phyloP scores from a whole-genome alignment of 2,113 vertebrate species.

The Burhinus bistriatus region DNA sequence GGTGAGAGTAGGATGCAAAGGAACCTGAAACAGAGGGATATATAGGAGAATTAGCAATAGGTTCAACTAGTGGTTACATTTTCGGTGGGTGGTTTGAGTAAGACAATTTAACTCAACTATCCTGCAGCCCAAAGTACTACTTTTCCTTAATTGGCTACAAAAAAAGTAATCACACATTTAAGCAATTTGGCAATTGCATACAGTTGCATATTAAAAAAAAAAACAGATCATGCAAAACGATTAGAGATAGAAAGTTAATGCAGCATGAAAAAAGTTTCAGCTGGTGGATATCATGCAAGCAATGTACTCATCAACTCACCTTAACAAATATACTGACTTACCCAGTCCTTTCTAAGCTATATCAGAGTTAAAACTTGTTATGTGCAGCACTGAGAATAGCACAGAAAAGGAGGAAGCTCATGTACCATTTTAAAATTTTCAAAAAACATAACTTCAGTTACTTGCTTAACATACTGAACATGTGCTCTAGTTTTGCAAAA shows the following conservation, averaged over 20 bases:
- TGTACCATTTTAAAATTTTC: background rate
- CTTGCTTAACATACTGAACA: background rate
- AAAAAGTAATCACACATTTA: background rate
- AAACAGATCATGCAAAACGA: background rate
- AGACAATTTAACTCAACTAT: background rate
- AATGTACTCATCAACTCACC: background rate
- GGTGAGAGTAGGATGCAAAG: background rate
- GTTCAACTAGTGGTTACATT: background rate
- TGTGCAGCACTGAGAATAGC: background rate
- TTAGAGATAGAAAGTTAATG: background rate
- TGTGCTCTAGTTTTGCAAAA: background rate
- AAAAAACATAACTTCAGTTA: background rate
- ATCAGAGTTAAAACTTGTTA: background rate
- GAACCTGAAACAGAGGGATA: background rate
- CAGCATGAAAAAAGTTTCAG: background rate
- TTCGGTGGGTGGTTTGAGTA: background rate
- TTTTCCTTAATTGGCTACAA: background rate
- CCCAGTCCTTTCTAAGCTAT: background rate
- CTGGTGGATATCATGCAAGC: background rate
- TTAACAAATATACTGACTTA: background rate
- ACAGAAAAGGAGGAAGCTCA: background rate
- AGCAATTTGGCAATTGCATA: background rate
- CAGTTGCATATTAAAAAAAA: background rate
- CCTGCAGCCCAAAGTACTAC: background rate
- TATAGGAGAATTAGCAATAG: background rate